Evolutionary conservation across 2,797 vertebrate genomes (phyloP), one percentile per base, ranked within the genome.

Genomic region (Rallus crepitans): DNA sequence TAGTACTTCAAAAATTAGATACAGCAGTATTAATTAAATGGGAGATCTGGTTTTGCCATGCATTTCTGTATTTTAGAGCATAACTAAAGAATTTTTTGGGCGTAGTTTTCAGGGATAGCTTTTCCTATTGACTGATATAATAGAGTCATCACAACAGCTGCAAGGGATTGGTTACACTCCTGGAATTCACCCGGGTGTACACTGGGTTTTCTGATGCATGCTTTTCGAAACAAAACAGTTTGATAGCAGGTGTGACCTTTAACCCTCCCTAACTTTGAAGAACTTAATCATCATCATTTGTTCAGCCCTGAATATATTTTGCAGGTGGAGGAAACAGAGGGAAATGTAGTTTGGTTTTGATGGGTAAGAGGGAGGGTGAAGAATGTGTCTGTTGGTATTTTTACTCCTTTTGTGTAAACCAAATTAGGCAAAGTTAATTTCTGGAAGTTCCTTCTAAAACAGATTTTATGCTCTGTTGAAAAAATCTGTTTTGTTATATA

Each of bases 61-160:
- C 92, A 79, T 89, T 95, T 90, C 69, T 95, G 39, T 91, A 63
- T 81, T 96, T 93, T 70, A 84, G 69, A 94, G 95, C 95, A 96
- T 96, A 96, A 86, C 90, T 95, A 96, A 97, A 94, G 93, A 82
- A 93, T 96, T 95, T 95, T 73, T 82, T 23, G 81, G 31, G 50
- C 53, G 42, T 70, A 61, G 30, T 90, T 95, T 77, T 91, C 71
- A 80, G 83, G 84, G 89, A 87, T 95, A 96, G 87, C 63, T 96
- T 97, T 73, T 92, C 87, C 69, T 95, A 76, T 91, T 82, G 80
- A 94, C 69, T 45, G 21, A 55, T 96, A 78, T 96, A 97, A 98
- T 98, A 97, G 98, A 98, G 98, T 97, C 91, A 91, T 98, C 97
- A 96, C 95, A 98, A 97, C 98, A 98, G 98, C 98, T 98, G 98